These are phyloP conservation scores for Lithobates sylvaticus DNA, from an alignment of 2,797 vertebrate genomes.

Conservation along the genomic window DNA sequence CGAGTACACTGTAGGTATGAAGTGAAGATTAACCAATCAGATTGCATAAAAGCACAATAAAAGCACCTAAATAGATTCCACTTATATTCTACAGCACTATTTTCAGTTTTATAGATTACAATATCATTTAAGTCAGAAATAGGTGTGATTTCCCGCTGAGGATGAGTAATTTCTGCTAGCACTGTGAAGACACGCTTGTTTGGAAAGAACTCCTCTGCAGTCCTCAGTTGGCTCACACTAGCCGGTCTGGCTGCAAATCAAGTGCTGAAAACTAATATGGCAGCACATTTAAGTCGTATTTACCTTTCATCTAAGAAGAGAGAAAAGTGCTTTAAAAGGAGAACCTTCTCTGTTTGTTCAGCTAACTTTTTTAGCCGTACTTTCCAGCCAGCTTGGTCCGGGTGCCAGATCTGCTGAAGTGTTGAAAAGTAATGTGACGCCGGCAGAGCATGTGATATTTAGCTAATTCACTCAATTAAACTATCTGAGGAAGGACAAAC, in stretches of 20 bases:
- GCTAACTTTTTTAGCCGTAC: constrained; percentile 60
- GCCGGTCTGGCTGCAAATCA: constrained; percentile 46
- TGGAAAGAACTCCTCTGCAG: constrained; percentile 29
- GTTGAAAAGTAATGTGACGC: constrained; percentile 72
- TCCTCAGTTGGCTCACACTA: constrained; percentile 25
- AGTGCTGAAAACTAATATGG: constrained; percentile 53
- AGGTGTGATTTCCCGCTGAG: constrained; percentile 13
- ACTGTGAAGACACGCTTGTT: constrained; percentile 24
- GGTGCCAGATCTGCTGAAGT: constrained; percentile 70
- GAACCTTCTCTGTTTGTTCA: constrained; percentile 55
- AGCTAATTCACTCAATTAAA: constrained; percentile 70
- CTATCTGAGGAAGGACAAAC: constrained; percentile 69
- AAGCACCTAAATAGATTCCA: neutral
- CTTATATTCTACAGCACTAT: neutral
- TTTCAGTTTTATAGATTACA: neutral
- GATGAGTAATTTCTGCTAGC: constrained; percentile 23
- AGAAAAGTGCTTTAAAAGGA: constrained; percentile 53
- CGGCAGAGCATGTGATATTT: constrained; percentile 71
- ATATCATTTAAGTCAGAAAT: neutral
- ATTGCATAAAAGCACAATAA: neutral
- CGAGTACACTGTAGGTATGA: neutral
- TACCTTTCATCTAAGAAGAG: constrained; percentile 57
- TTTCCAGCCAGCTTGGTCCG: constrained; percentile 65
- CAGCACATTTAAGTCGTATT: constrained; percentile 50
- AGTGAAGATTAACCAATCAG: neutral